Base-by-base conservation (phyloP, 1,140 invertebrate species). In the Hirudo medicinalis region DNA sequence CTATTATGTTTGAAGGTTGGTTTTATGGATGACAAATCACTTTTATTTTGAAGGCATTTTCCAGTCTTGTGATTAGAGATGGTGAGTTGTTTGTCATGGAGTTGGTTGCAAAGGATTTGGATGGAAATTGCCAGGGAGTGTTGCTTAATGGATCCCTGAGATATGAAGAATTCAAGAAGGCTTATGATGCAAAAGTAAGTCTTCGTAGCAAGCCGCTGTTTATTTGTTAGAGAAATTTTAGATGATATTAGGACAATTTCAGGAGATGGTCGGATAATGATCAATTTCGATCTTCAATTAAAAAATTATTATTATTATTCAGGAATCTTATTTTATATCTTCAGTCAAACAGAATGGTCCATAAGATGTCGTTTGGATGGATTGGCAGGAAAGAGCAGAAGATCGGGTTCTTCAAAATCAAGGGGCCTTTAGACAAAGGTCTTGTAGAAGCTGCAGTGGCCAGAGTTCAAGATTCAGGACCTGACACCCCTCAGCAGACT, bases 81-180 rank as follows among this genome's bases (percentile, higher is more conserved):
- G 93, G 94, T 40, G 95, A 99, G 84, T 94, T 97, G 89, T 92
- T 99, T 40, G 97, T 93, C 83, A 94, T 98, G 29, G 95, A 99
- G 82, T 83, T 99, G 75, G 89, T 96, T 53, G 95, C 94, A 49
- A 87, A 88, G 25, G 94, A 97, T 79, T 75, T 78, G 54, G 74
- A 78, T 40, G 80, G 80, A 13, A 70, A 55, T 5, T 87, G 92
- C 32, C 89, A 94, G 80, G 89, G 91, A 29, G 94, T 97, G 70
- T 90, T 97, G 74, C 98, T 98, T 82, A 86, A 97, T 43, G 95
- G 95, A 36, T 97, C 93, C 43, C 95, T 99, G 78, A 86, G 92
- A 79, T 98, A 97, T 81, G 94, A 98, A 83, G 90, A 94, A 19
- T 84, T 99, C 22, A 96, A 95, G 82, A 90, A 91, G 81, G 92